Conservation (phyloP, 2,113 vertebrate species). For the Synchiropus splendidus region DNA sequence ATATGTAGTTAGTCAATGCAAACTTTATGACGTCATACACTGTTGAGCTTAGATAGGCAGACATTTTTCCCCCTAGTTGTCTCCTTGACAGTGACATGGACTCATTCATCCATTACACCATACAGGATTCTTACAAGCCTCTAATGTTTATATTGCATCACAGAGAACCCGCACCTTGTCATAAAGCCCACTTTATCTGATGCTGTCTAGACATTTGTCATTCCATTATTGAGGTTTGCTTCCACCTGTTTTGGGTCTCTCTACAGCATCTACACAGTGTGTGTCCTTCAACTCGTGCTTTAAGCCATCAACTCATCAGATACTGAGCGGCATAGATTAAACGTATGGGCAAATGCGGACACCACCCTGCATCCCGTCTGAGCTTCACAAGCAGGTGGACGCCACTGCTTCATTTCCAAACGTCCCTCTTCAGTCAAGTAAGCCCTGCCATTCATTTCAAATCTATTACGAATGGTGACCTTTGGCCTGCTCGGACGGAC, state of each 20-base stretch:
- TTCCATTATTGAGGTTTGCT: slow-evolving; percentile 33
- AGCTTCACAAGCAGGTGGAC: slow-evolving; percentile 73
- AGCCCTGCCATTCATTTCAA: slow-evolving; percentile 65
- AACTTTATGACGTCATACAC: too few species aligned
- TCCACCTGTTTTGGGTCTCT: slow-evolving; percentile 14
- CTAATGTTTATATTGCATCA: too few species aligned
- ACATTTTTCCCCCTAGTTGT: too few species aligned
- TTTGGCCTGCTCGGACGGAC: slow-evolving; percentile 64
- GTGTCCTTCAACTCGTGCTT: slow-evolving; percentile 19
- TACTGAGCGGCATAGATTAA: slow-evolving; percentile 19
- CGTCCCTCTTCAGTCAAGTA: slow-evolving; percentile 27
- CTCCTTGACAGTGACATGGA: too few species aligned
- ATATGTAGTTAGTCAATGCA: too few species aligned
- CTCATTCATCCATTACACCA: too few species aligned
- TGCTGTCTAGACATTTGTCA: slow-evolving; percentile 55
- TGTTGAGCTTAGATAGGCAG: too few species aligned
- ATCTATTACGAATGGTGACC: slow-evolving; percentile 82
- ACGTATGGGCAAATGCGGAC: slow-evolving; percentile 10
- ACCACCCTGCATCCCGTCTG: slow-evolving; percentile 16
- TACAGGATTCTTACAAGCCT: too few species aligned
- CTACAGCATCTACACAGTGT: slow-evolving; percentile 1
- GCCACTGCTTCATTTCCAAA: slow-evolving; percentile 43
- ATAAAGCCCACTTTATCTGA: slow-evolving; percentile 43
- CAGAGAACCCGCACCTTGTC: slow-evolving; percentile 26
- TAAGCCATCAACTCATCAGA: slow-evolving; percentile 19